Base-by-base conservation (phyloP, 1,140 invertebrate genomes). In the Halesus radiatus region DNA sequence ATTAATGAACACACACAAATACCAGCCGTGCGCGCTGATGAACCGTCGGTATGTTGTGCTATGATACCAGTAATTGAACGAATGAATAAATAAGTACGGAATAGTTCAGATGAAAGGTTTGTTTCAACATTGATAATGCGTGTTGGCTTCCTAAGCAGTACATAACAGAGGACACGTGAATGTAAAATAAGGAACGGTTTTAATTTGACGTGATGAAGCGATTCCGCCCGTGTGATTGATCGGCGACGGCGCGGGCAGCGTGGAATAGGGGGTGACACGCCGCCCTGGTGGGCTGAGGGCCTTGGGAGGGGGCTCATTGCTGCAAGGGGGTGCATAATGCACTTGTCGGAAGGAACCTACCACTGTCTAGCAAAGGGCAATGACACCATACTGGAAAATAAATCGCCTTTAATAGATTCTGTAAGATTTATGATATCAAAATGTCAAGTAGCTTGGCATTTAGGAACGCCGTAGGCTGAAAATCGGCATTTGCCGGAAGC, bases 201-300 rank as follows among this genome's bases (percentile, higher is more conserved):
- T 62, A 76, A 76, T 62, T 64, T 62, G 29, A 18, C 29, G 58
- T 64, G 74, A 76, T 62, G 58, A 18, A 76, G 74, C 56, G 70
- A 56, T 75, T 53, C 54, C 18, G 50, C 23, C 16, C 8, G 16
- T 22, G 52, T 75, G 72, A 75, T 75, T 75, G 72, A 75, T 75
- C 72, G 72, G 50, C 52, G 23, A 26, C 26, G 72, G 52, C 26
- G 16, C n/a, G n/a, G n/a, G n/a, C n/a, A n/a, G 26, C 66, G 70
- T 22, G 6, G 13, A 20, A 23, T 15, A 23, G 7, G 13, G 58
- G 58, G 58, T 20, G 54, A 22, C 58, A 45, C 32, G 7, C 37
- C 37, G 37, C 37, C 37, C 20, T 23, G 58, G 22, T 23, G 10
- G 58, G 37, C 32, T 32, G 58, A 0, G 22, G 13, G 23, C 56